Evolutionary conservation across 1,140 invertebrate species (phyloP), one percentile per base, ranked within the genome.

Genomic region (Papilio xuthus): DNA sequence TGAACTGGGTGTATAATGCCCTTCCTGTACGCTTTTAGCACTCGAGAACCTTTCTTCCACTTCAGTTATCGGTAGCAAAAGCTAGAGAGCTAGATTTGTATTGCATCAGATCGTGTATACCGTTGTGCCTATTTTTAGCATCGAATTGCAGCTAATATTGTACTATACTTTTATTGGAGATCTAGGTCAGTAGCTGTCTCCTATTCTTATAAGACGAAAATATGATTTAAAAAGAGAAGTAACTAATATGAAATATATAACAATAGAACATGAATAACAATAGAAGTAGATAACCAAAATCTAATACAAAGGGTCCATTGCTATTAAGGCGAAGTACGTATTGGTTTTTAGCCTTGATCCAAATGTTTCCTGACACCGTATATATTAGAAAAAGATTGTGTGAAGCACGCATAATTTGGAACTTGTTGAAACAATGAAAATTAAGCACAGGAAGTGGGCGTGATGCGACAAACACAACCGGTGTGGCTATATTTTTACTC

Each of bases 391-490:
- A 63, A 32, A 10, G 26, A 28, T 26, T 20, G 12, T 63, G 15
- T 15, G 23, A 63, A 63, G 12, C 60, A 26, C 60, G 60, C 23
- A 23, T 15, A 0, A 26, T 2, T 32, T 15, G 37, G 26, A 37
- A 37, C 12, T 69, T 32, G 42, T 50, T 74, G 15, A 47, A 56
- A 74, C 72, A 74, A 56, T 56, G 28, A 53, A 74, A 74, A 74
- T 74, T 28, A 74, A 74, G 47, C 18, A 18, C 44, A 26, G 72
- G 72, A 53, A 56, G 23, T 56, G 50, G 26, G 47, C 72, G 72
- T 75, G 72, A 75, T 75, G 72, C 50, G 72, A 75, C 44, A 26
- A 75, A 75, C 50, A 56, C 26, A 75, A 26, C 6, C 72, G 47
- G 47, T 18, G 50, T n/a, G 72, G 26, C 28, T 75, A 53, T 50